Conservation (phyloP, 1,140 invertebrate genomes). For the Drosophila ambigua region DNA sequence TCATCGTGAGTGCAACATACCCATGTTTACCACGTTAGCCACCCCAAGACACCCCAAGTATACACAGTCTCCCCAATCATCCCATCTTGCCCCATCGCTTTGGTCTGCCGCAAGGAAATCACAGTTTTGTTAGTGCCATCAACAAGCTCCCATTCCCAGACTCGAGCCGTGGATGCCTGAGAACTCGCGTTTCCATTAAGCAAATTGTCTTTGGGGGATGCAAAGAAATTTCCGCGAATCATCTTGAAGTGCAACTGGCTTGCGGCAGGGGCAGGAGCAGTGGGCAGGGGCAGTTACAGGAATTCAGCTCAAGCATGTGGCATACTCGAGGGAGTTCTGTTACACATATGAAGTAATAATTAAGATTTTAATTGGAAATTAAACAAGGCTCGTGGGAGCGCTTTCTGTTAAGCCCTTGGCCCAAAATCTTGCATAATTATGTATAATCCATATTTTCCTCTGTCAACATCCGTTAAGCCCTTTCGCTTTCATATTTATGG, state of each 20-base stretch:
- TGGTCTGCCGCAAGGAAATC: conserved; percentile 51
- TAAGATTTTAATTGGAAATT: conserved; percentile 31
- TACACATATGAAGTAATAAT: conserved; percentile 21
- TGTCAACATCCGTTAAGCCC: conserved; percentile 41
- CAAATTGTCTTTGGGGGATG: conserved; percentile 54
- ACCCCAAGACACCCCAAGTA: no score
- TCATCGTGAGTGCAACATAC: no score
- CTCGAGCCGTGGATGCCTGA: conserved; percentile 47
- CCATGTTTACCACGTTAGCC: no score
- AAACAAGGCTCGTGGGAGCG: conserved; percentile 24
- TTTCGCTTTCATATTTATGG: conserved; percentile 43
- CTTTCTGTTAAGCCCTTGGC: background rate
- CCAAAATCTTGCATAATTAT: background rate
- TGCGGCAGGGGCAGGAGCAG: conserved; percentile 6
- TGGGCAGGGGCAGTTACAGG: conserved; percentile 40
- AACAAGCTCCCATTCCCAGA: conserved; percentile 54
- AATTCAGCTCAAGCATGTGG: conserved; percentile 63
- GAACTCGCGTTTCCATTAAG: conserved; percentile 75
- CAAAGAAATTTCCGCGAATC: conserved; percentile 57
- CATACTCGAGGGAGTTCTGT: conserved; percentile 3
- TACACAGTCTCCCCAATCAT: no score
- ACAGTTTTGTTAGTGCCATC: conserved; percentile 58
- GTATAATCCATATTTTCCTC: conserved; percentile 24
- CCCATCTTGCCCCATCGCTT: conserved; percentile 2
- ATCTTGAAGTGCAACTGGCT: conserved; percentile 25